Base-by-base conservation (phyloP, 1,140 invertebrate species). In the Drosophila watanabei region DNA sequence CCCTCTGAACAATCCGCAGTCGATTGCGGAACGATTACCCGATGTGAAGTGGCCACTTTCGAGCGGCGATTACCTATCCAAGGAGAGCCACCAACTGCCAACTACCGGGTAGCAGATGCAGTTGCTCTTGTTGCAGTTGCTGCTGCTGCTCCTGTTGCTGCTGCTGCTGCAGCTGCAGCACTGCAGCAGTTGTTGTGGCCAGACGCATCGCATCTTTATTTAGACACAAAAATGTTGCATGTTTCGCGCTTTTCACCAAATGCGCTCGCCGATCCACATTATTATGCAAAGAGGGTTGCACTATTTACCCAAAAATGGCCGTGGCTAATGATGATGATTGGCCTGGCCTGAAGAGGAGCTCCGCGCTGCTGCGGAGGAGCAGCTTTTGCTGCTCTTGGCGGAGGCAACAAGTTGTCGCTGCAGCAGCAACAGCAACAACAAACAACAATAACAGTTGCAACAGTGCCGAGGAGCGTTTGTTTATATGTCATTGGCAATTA, bases 241-340 rank as follows among this genome's bases (percentile, higher is more conserved):
- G 86, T 80, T 89, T 85, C 82, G 86, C 81, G 82, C 86, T 86
- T 85, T 91, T 89, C 86, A 90, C 86, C 86, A 89, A 89, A 90
- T 90, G 86, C 82, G 82, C 75, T 80, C 75, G 59, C 73, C 79
- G 87, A 79, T 82, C 87, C 82, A 91, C 86, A 90, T 90, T 90
- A 90, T 90, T 90, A 90, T 90, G 87, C 86, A 90, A 90, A 90
- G 86, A 90, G 86, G 86, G 87, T 91, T 90, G 86, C 86, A 90
- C 86, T 90, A 90, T 91, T 90, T 90, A 90, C 86, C 86, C 86
- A 90, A 90, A 90, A 90, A 90, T 86, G 86, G 86, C 87, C 82
- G 80, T 82, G 72, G 82, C 86, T 90, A 90, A 90, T 90, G 86
- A 90, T 90, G 86, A 90, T 90, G 86, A 90, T 90, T 90, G 86